phyloP scores from a whole-genome alignment of 2,888 invertebrate genomes.

The Eubasilissa splendida region DNA sequence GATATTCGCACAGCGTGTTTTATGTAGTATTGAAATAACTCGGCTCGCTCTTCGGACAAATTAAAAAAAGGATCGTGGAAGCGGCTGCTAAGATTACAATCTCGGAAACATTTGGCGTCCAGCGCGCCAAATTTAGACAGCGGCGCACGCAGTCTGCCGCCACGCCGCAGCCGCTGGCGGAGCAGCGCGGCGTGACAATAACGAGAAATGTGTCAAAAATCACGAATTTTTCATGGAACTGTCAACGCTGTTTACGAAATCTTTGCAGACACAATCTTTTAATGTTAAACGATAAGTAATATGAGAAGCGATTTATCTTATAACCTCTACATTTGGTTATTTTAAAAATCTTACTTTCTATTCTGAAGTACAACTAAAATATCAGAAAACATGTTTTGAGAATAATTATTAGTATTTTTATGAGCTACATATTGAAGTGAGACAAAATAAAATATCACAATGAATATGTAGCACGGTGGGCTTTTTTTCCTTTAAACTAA shows the following conservation, averaged over 20 bases:
- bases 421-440: no score
- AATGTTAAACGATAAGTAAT: no score
- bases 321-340: no score
- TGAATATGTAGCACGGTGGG: no score
- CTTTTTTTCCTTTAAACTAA: no score
- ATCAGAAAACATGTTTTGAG: no score
- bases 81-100: constrained; percentile 59
- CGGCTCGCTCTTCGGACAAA: constrained; percentile 45
- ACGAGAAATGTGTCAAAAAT: constrained; percentile 7
- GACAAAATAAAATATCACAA: no score
- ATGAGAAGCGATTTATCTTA: no score
- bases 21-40: constrained; percentile 41
- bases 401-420: no score
- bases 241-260: constrained; percentile 32
- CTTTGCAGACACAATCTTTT: constrained; percentile 2
- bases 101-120: constrained; percentile 58
- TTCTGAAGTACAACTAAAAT: no score
- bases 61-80: constrained; percentile 57
- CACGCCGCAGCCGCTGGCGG: constrained; percentile 12
- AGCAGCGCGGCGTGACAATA: neutral
- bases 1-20: constrained; percentile 40
- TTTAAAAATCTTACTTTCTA: no score
- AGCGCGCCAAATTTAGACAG: constrained; percentile 74
- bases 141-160: constrained; percentile 39
- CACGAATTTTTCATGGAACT: constrained; percentile 11